Conservation (phyloP, 2,888 invertebrate genomes). For the Cataglyphis livida region DNA sequence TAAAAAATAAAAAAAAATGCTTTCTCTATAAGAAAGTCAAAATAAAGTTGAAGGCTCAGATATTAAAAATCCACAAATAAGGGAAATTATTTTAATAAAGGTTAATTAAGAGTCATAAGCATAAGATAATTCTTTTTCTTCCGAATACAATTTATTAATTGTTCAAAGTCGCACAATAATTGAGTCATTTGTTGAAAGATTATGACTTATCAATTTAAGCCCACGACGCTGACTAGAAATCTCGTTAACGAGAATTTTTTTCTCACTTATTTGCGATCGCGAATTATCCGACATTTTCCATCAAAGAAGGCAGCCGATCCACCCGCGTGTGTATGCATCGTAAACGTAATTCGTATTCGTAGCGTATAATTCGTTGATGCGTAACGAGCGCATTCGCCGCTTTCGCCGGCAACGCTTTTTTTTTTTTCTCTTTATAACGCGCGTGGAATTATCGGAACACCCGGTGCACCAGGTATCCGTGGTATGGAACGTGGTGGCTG, state of each 20-base stretch:
- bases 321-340: background rate
- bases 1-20: background rate
- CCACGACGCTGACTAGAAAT: background rate
- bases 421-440: background rate
- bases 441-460: slow-evolving; percentile 67
- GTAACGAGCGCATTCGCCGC: slow-evolving; percentile 13
- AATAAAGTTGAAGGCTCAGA: background rate
- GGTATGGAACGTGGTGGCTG: slow-evolving; percentile 78
- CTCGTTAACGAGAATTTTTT: slow-evolving; percentile 10
- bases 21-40: too few species aligned
- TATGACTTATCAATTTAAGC: background rate
- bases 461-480: slow-evolving; percentile 75
- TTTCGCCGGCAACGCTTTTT: background rate
- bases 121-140: background rate
- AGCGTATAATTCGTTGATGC: slow-evolving; percentile 31
- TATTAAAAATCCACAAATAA: background rate
- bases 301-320: background rate
- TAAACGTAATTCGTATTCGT: slow-evolving; percentile 31
- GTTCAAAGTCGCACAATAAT: background rate
- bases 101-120: background rate
- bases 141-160: background rate
- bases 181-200: background rate
- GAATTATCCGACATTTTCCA: slow-evolving; percentile 25
- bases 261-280: background rate
- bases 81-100: background rate